These are phyloP conservation scores for Telmatochromis sp. DNA, from an alignment of 2,113 vertebrate species.

Conservation along the genomic window DNA sequence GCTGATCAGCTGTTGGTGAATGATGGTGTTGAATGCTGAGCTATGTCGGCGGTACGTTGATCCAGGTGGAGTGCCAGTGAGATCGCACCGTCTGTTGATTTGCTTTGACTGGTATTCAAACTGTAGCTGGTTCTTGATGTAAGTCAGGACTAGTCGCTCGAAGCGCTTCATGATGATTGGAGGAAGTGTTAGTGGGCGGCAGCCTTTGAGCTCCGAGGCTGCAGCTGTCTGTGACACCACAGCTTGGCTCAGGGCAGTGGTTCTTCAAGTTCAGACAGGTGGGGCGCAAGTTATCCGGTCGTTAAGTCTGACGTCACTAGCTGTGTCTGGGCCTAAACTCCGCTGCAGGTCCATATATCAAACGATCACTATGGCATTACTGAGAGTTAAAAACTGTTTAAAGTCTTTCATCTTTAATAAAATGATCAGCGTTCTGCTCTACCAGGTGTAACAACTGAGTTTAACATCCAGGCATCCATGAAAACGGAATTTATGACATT, in stretches of 20 bases:
- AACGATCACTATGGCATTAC: no score
- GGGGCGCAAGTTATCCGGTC: neutral
- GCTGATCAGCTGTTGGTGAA: neutral
- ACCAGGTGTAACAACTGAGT: no score
- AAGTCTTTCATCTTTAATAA: no score
- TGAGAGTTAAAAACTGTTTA: no score
- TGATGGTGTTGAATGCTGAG: neutral
- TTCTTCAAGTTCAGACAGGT: neutral
- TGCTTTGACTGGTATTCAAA: neutral
- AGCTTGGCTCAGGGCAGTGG: neutral
- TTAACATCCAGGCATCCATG: no score
- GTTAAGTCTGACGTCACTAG: no score
- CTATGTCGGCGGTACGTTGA: rapidly evolving
- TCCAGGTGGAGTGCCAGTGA: rapidly evolving
- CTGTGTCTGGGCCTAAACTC: no score
- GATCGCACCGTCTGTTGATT: neutral
- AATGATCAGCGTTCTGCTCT: no score
- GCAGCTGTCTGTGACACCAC: neutral
- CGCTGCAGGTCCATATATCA: no score
- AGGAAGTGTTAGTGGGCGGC: neutral
- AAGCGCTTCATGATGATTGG: neutral
- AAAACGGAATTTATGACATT: no score
- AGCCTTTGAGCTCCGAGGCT: neutral
- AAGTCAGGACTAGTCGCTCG: neutral
- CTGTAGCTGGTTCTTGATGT: neutral